phyloP scores from a whole-genome alignment of 1,140 invertebrate genomes.

The Belonocnema kinseyi region DNA sequence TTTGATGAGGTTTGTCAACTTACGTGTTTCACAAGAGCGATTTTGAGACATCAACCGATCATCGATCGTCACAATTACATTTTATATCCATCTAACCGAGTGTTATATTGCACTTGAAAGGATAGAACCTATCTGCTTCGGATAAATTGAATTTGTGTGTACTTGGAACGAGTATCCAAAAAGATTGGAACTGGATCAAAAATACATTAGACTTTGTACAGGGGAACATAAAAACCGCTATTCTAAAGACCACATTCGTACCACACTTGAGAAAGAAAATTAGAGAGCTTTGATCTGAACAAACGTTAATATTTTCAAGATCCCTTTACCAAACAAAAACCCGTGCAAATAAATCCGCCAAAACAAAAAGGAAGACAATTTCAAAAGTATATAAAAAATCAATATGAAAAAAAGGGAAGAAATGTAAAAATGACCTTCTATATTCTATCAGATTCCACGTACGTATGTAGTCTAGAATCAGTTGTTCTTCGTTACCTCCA shows the following conservation, averaged over 20 bases:
- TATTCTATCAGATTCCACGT: background rate
- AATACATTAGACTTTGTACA: background rate
- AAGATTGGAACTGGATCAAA: background rate
- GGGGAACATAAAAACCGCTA: background rate
- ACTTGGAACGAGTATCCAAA: background rate
- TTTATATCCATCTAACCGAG: constrained; percentile 30
- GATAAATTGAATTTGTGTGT: constrained; percentile 1
- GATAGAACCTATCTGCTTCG: background rate
- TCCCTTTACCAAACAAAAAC: background rate
- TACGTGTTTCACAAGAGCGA: constrained; percentile 36
- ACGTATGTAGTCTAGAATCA: constrained; percentile 16
- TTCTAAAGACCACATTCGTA: constrained; percentile 12
- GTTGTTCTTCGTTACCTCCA: background rate
- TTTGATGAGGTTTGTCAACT: constrained; percentile 27
- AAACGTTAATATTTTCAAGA: background rate
- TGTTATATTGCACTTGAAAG: constrained; percentile 7
- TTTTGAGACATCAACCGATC: constrained; percentile 9
- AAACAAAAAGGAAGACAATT: too few relatives aligned
- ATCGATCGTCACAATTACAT: constrained; percentile 24
- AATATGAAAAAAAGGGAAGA: too few relatives aligned
- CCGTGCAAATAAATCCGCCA: too few relatives aligned
- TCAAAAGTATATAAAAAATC: too few relatives aligned
- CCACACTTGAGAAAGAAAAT: background rate
- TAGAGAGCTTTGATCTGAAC: background rate
- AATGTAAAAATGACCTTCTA: too few relatives aligned